phyloP scores from a whole-genome alignment of 1,140 invertebrate species.

The Oreohelix idahoensis region DNA sequence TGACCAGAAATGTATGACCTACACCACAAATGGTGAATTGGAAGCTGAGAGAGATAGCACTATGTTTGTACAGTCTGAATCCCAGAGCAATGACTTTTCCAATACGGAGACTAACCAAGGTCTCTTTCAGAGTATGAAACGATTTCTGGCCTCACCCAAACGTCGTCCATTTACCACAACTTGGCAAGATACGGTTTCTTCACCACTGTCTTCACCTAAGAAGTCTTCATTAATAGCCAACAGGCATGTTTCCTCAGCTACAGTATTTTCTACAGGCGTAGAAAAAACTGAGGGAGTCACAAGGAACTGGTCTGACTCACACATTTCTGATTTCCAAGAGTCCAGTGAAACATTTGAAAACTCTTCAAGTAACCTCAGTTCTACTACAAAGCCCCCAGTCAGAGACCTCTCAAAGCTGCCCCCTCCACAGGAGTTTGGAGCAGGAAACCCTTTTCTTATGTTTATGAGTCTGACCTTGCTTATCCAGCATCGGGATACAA shows the following conservation, averaged over 20 bases:
- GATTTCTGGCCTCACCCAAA: constrained; percentile 58
- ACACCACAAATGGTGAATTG: neutral
- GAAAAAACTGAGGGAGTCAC: neutral
- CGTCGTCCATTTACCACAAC: constrained; percentile 32
- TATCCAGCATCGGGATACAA: constrained; percentile 91
- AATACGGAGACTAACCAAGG: constrained; percentile 40
- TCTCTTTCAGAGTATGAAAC: constrained; percentile 62
- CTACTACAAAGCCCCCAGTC: constrained; percentile 37
- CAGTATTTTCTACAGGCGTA: neutral
- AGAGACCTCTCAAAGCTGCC: constrained; percentile 77
- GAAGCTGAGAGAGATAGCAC: neutral
- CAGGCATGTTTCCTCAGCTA: neutral
- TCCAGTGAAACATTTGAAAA: constrained; percentile 18
- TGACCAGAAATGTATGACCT: neutral
- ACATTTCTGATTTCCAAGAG: constrained; percentile 31
- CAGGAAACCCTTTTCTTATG: constrained; percentile 96
- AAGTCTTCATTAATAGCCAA: constrained; percentile 31
- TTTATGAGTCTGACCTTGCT: constrained; percentile 93
- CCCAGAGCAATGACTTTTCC: constrained; percentile 34
- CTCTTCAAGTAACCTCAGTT: constrained; percentile 23
- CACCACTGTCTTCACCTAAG: constrained; percentile 21
- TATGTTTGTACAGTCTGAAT: neutral
- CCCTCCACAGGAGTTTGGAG: constrained; percentile 88
- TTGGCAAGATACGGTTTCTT: constrained; percentile 1
- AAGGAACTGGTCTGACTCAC: constrained; percentile 22